Evolutionary conservation across 1,140 invertebrate genomes (phyloP).

Genomic region (Drosophila ogumai): DNA sequence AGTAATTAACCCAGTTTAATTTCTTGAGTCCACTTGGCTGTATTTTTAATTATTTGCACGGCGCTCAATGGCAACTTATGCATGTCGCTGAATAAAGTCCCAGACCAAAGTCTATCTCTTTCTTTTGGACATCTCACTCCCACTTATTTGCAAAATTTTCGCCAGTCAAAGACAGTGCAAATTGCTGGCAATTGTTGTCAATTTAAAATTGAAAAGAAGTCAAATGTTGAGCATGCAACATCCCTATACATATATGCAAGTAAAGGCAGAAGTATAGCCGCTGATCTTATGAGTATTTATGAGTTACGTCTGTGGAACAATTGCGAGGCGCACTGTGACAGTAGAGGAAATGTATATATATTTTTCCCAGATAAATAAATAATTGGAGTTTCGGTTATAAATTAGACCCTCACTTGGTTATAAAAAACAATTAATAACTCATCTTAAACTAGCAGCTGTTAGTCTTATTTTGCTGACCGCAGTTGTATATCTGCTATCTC

Average conservation of each 20-base stretch:
- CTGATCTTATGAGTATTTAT: conserved; percentile 37
- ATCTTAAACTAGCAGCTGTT: not conserved
- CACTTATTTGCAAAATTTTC: conserved; percentile 28
- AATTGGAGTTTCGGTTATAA: too few relatives aligned
- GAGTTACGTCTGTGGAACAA: conserved; percentile 4
- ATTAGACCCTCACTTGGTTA: too few relatives aligned
- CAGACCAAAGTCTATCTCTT: conserved; percentile 8
- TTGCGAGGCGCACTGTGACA: not conserved
- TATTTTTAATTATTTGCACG: conserved; percentile 66
- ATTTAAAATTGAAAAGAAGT: conserved; percentile 83
- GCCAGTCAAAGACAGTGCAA: conserved; percentile 50
- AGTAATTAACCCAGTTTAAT: conserved; percentile 46
- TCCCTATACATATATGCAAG: not conserved
- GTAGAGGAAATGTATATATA: not conserved
- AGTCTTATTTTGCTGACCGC: conserved; percentile 3
- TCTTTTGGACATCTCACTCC: not conserved
- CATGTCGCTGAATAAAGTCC: conserved; percentile 17
- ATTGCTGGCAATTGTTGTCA: conserved; percentile 79
- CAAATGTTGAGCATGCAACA: conserved; percentile 65
- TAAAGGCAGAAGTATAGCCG: conserved; percentile 19
- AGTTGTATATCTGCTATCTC: conserved; percentile 48
- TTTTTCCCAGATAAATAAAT: too few relatives aligned
- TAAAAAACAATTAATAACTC: not conserved
- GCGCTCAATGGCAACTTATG: conserved; percentile 64
- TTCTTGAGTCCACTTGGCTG: conserved; percentile 15